A percentile compares a stretch with the other conserved stretches of the same genome.
phyloP scores from a whole-genome alignment of 1,140 invertebrate species.

The Neocloeon triangulifer region DNA sequence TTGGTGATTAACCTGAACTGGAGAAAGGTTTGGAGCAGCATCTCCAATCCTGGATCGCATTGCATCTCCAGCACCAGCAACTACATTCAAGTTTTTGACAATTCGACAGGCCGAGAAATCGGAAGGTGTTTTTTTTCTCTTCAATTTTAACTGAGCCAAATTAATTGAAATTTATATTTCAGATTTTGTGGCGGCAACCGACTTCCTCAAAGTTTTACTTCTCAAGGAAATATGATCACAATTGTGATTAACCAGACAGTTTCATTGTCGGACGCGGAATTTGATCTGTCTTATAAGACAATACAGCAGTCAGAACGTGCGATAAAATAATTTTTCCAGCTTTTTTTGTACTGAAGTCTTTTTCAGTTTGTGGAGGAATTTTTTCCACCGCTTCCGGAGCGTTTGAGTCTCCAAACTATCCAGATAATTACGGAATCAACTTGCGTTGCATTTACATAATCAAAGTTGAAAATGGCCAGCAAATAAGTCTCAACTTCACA shows the following conservation, averaged over 20 bases:
- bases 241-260: constrained; percentile 48
- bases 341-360: too few relatives aligned
- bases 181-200: constrained; percentile 46
- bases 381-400: constrained; percentile 37
- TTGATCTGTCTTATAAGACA: constrained; percentile 43
- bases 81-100: too few relatives aligned
- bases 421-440: constrained; percentile 35
- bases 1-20: constrained; percentile 50
- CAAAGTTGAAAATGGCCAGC: constrained; percentile 33
- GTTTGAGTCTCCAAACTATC: constrained; percentile 54
- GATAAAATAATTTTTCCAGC: constrained; percentile 6
- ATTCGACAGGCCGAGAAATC: too few relatives aligned
- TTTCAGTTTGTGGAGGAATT: constrained; percentile 48
- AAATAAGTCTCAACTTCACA: constrained; percentile 46
- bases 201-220: constrained; percentile 45
- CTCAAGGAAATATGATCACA: constrained; percentile 37
- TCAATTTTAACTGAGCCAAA: too few relatives aligned
- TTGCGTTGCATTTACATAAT: constrained; percentile 56
- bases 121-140: too few relatives aligned
- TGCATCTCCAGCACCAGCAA: too few relatives aligned
- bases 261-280: constrained; percentile 33
- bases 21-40: constrained; percentile 38
- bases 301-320: constrained; percentile 29
- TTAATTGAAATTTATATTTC: too few relatives aligned
- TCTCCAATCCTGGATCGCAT: too few relatives aligned